phyloP scores from a whole-genome alignment of 1,140 invertebrate species.

The Chironomus striatipennis region DNA sequence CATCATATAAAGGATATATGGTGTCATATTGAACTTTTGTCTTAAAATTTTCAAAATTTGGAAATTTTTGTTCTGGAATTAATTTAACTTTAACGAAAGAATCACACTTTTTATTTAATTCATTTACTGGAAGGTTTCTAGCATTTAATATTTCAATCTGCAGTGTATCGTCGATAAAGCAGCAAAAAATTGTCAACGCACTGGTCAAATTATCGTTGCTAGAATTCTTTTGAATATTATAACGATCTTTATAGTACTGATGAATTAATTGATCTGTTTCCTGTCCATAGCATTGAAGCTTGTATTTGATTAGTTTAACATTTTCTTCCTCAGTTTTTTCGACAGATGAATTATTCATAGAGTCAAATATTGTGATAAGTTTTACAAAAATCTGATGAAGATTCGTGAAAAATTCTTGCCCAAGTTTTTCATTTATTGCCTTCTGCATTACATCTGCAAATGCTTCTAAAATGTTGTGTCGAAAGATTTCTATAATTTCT shows the following conservation, averaged over 20 bases:
- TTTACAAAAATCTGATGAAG: conserved; percentile 75
- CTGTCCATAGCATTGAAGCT: conserved; percentile 70
- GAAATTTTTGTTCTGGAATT: conserved; percentile 72
- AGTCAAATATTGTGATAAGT: too few species aligned
- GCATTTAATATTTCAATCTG: conserved; percentile 35
- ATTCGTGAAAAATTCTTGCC: conserved; percentile 80
- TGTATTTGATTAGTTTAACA: conserved; percentile 55
- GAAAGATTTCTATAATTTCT: conserved; percentile 64
- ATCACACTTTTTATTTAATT: conserved; percentile 46
- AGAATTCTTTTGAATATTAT: conserved; percentile 53
- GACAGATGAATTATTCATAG: conserved; percentile 69
- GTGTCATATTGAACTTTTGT: conserved; percentile 86
- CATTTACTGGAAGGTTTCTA: neutral
- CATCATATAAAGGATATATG: conserved; percentile 81
- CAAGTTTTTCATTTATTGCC: conserved; percentile 70
- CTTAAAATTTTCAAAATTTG: conserved; percentile 55
- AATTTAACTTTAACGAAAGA: conserved; percentile 78
- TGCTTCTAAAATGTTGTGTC: conserved; percentile 63
- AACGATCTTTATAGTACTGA: conserved; percentile 66
- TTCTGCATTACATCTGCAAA: conserved; percentile 61
- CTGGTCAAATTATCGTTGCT: conserved; percentile 50
- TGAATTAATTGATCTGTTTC: conserved; percentile 82
- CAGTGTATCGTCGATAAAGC: conserved; percentile 51
- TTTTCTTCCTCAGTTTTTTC: conserved; percentile 40
- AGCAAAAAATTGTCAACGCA: conserved; percentile 56